Percentiles rank a stretch among this genome's conserved stretches.
phyloP scores from a whole-genome alignment of 2,888 invertebrate genomes.

The Cataglyphis livida region DNA sequence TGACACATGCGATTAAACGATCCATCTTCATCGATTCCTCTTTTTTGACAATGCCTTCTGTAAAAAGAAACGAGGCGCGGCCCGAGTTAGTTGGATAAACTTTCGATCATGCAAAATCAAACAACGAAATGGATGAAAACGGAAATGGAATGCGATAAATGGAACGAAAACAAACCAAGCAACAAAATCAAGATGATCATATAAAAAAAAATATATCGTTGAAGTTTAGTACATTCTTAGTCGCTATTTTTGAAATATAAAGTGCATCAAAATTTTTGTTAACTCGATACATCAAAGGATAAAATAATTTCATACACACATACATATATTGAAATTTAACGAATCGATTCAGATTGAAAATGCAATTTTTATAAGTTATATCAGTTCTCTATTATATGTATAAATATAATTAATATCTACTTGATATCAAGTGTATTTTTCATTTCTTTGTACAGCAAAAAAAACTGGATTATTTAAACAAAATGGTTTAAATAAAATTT shows the following conservation, averaged over 20 bases:
- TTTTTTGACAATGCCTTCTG: neutral
- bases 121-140: slow-evolving; percentile 34
- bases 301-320: neutral
- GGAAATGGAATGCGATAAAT: slow-evolving; percentile 26
- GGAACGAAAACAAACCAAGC: slow-evolving; percentile 26
- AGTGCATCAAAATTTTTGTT: neutral
- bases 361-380: neutral
- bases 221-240: neutral
- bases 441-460: neutral
- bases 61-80: slow-evolving; percentile 43
- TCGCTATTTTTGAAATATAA: slow-evolving; percentile 15
- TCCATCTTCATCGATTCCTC: neutral
- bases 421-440: neutral
- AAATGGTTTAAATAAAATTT: neutral
- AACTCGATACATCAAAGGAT: neutral
- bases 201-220: neutral
- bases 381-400: neutral
- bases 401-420: neutral
- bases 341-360: neutral
- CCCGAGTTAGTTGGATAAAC: slow-evolving; percentile 42
- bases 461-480: neutral
- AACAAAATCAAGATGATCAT: slow-evolving; percentile 1
- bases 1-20: neutral
- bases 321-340: too few relatives aligned
- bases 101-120: slow-evolving; percentile 50